Evolutionary conservation across 1,140 invertebrate species (phyloP), one percentile per base, ranked within the genome.

Genomic region (Acromyrmex echinatior): DNA sequence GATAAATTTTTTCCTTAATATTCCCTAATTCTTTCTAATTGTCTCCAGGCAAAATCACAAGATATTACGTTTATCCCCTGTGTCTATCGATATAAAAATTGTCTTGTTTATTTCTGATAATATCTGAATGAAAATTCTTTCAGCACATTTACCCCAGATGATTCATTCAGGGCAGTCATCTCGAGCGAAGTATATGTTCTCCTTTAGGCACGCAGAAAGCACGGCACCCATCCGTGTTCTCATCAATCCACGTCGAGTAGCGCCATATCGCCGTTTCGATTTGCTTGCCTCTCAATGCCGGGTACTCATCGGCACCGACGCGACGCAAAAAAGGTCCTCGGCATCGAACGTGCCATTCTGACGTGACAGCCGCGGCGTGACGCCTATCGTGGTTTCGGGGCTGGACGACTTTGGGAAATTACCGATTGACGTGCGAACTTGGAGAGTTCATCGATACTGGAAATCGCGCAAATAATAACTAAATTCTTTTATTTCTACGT

Each of bases 201-300:
- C 14, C 79, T 81, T 60, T 71, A 71, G 14, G n/a, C 78, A 49
- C 28, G 35, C 56, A 70, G 77, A 78, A 35, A 39, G 35, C 35
- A 66, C 63, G 58, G 39, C 76, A 86, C 53, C 58, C 56, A 51
- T 82, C 45, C 85, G n/a, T n/a, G 31, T 74, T 45, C 76, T 88
- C 86, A 91, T 91, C 89, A 86, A 91, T 91, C 88, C 45, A 86
- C 31, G 89, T 91, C 76, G 56, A 39, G 35, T n/a, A 58, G 68
- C 81, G 86, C 87, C 70, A 78, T 86, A 90, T 86, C 86, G 76
- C 79, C 81, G 81, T 90, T 91, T 86, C 89, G 88, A 81, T 86
- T 91, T 88, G 89, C 68, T 84, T 63, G 60, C 53, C 65, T 76
- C 85, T 88, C 86, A 87, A 66, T 88, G 78, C 65, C 60, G 63